Evolutionary conservation across 2,888 invertebrate genomes (phyloP).

Genomic region (Tuberolachnus salignus): DNA sequence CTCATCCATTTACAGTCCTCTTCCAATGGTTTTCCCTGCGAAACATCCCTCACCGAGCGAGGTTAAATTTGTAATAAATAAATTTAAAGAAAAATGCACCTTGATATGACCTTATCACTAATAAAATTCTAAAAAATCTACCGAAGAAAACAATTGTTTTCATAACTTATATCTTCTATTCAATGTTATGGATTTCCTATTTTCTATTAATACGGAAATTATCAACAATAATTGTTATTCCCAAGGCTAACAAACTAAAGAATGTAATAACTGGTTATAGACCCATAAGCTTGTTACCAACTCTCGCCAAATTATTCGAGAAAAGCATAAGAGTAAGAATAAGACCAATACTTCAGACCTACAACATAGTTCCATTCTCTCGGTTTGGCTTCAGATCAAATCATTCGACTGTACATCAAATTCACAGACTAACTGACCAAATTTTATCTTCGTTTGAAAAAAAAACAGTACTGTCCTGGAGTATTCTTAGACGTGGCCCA

Average conservation of each 20-base stretch:
- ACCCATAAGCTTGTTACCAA: slow-evolving; percentile 4
- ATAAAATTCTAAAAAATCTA: not conserved
- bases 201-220: not conserved
- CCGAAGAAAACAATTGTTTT: slow-evolving; percentile 8
- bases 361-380: too few species aligned
- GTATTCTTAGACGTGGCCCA: too few species aligned
- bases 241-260: not conserved
- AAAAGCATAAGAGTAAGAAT: too few species aligned
- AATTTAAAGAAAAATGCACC: slow-evolving; percentile 4
- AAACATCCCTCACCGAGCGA: not conserved
- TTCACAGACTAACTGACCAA: too few species aligned
- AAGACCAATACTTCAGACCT: too few species aligned
- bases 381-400: too few species aligned
- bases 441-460: too few species aligned
- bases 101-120: not conserved
- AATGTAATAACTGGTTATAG: not conserved
- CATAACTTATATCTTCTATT: not conserved
- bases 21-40: not conserved
- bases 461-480: too few species aligned
- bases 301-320: slow-evolving; percentile 1
- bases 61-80: not conserved
- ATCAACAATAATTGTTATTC: not conserved
- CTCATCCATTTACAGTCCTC: not conserved
- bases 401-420: too few species aligned
- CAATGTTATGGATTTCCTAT: too few species aligned